phyloP scores from a whole-genome alignment of 2,113 vertebrate genomes.

The Sarotherodon lohbergeri region DNA sequence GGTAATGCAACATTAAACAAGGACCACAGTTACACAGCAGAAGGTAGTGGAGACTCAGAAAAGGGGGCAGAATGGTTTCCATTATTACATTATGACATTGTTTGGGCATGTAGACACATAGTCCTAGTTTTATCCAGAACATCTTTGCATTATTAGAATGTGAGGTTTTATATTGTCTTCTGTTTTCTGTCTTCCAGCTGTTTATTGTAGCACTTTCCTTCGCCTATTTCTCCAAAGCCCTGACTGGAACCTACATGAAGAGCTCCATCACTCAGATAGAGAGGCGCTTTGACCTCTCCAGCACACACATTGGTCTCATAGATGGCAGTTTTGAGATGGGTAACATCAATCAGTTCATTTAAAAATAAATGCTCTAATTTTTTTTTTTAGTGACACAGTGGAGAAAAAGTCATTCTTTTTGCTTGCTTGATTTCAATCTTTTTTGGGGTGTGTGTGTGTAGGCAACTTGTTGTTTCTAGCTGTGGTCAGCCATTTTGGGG shows the following conservation, averaged over 20 bases:
- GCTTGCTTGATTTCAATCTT: neutral
- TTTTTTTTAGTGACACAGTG: neutral
- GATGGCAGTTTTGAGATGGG: constrained; percentile 93
- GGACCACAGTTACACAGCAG: neutral
- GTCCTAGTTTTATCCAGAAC: neutral
- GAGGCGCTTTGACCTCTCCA: constrained; percentile 84
- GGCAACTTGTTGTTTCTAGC: constrained; percentile 88
- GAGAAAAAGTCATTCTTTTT: neutral
- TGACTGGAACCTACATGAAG: constrained; percentile 83
- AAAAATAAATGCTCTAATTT: fast-evolving
- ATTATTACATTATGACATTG: neutral
- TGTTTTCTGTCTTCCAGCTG: constrained; percentile 60
- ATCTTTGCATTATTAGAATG: neutral
- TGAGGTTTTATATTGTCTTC: neutral
- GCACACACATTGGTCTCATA: constrained; percentile 77
- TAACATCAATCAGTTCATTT: constrained; percentile 42
- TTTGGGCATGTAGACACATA: fast-evolving
- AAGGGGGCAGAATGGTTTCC: neutral
- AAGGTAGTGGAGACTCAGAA: neutral
- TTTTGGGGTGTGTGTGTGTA: constrained; percentile 32
- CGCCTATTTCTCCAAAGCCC: constrained; percentile 77
- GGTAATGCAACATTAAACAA: neutral
- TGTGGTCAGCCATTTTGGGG: constrained; percentile 90
- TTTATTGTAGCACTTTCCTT: constrained; percentile 84
- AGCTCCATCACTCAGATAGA: constrained; percentile 91